Base-by-base conservation (phyloP, 2,113 vertebrate species). In the Pelvicachromis taeniatus region DNA sequence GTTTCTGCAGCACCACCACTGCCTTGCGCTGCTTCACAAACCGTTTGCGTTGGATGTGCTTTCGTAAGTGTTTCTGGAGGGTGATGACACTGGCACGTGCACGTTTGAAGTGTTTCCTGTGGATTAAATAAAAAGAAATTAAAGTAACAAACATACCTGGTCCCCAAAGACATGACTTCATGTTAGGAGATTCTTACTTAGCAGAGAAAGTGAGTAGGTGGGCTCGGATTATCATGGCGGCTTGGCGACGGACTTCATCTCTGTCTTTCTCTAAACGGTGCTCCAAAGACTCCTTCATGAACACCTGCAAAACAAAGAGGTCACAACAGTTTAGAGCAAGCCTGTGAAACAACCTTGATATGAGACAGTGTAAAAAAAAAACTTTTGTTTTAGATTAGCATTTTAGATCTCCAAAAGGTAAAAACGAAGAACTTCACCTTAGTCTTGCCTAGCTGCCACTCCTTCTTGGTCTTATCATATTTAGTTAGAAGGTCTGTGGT, bases 211-310 rank as follows among this genome's bases (percentile, higher is more conserved):
- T 95, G 87, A 98, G 97, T 53, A 98, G 94, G 86, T 98, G 96
- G 52, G 97, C 98, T 89, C 96, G 94, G 94, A 98, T 97, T 79
- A 97, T 94, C 95, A 97, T 91, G 59, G 97, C 97, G 3, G 97
- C 97, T 91, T 97, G 95, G 59, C 95, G 95, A 82, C 97, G 95
- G 85, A 97, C 94, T 92, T 97, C 97, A 90, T 97, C 97, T 83
- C 97, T 94, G 91, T 96, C 96, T 94, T 97, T 98, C 95, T 98
- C 98, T 92, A 98, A 95, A 88, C 92, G 96, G 89, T 98, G 97
- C 94, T 98, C 98, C 91, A 98, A 94, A 88, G 94, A 95, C 90
- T 98, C 98, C 93, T 98, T 98, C 96, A 98, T 95, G 88, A 98
- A 98, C 90, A 98, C 97, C 98, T 98, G 93, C 88, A 87, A 89